phyloP scores from a whole-genome alignment of 2,113 vertebrate genomes.

The Bujurquina vittata region DNA sequence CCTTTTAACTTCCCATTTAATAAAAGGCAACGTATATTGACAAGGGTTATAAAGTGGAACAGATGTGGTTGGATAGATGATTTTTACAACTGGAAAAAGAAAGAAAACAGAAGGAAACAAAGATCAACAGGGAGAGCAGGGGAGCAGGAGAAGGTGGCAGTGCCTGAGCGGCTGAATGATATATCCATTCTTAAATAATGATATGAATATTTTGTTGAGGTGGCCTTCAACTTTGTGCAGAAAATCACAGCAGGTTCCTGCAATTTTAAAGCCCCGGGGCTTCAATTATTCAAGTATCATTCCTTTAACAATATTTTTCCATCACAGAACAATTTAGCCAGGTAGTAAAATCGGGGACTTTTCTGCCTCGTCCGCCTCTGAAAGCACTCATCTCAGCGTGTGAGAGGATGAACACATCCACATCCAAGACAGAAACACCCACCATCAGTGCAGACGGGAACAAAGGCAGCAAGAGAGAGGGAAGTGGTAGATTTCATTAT shows the following conservation, averaged over 20 bases:
- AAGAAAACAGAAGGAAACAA: background rate
- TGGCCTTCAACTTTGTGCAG: slow-evolving; percentile 63
- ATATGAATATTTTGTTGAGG: slow-evolving; percentile 75
- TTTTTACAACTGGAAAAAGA: slow-evolving; percentile 11
- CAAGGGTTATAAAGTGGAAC: background rate
- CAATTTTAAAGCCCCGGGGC: slow-evolving; percentile 75
- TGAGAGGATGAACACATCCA: slow-evolving; percentile 66
- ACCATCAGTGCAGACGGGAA: slow-evolving; percentile 36
- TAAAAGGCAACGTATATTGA: background rate
- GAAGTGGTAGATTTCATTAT: slow-evolving; percentile 41
- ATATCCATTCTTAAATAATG: slow-evolving; percentile 73
- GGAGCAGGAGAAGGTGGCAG: slow-evolving; percentile 15
- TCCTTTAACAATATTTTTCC: slow-evolving; percentile 83
- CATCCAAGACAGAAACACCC: slow-evolving; percentile 69
- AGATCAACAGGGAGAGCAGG: background rate
- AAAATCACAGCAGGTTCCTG: slow-evolving; percentile 73
- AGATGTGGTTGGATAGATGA: background rate
- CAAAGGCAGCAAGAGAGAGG: slow-evolving; percentile 16
- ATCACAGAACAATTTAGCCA: slow-evolving; percentile 79
- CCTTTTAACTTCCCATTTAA: background rate
- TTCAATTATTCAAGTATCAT: slow-evolving; percentile 82
- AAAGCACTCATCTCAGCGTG: slow-evolving; percentile 75
- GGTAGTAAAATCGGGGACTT: slow-evolving; percentile 65
- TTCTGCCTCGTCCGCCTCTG: slow-evolving; percentile 58
- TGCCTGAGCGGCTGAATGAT: slow-evolving; percentile 53